Evolutionary conservation across 2,888 invertebrate species (phyloP).

Genomic region (Euproctis similis): DNA sequence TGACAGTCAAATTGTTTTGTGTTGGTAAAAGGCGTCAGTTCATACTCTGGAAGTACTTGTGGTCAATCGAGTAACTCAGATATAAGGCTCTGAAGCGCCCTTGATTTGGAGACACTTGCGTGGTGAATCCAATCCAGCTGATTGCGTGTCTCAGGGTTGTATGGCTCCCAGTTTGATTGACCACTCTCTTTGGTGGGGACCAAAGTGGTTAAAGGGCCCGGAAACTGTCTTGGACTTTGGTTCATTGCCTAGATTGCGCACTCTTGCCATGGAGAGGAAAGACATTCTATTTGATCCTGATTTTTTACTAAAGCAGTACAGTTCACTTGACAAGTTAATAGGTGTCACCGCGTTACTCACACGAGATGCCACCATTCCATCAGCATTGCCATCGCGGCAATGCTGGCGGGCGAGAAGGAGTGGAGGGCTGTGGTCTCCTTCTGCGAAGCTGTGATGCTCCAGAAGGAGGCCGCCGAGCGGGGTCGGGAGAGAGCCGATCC

Average conservation of each 20-base stretch:
- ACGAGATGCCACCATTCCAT: background rate
- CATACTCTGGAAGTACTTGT: background rate
- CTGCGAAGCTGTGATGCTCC: too few species aligned
- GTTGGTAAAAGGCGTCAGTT: background rate
- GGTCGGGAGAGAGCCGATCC: too few species aligned
- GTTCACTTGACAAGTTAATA: background rate
- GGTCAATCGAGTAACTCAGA: background rate
- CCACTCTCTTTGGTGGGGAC: background rate
- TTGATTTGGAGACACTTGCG: background rate
- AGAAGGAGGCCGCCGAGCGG: too few species aligned
- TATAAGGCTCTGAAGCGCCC: background rate
- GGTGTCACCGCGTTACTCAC: background rate
- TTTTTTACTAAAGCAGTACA: background rate
- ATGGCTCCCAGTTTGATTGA: too few species aligned
- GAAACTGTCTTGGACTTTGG: too few species aligned
- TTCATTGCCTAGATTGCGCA: background rate
- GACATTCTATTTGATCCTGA: background rate
- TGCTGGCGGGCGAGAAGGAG: too few species aligned
- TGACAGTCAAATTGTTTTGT: background rate
- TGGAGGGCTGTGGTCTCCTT: too few species aligned
- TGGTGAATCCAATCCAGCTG: slow-evolving; percentile 1
- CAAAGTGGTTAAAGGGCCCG: too few species aligned
- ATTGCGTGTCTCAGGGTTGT: background rate
- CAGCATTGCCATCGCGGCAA: too few species aligned
- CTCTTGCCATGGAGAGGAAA: background rate